Conservation (phyloP, 1,140 invertebrate genomes). For the Diorhabda sublineata region DNA sequence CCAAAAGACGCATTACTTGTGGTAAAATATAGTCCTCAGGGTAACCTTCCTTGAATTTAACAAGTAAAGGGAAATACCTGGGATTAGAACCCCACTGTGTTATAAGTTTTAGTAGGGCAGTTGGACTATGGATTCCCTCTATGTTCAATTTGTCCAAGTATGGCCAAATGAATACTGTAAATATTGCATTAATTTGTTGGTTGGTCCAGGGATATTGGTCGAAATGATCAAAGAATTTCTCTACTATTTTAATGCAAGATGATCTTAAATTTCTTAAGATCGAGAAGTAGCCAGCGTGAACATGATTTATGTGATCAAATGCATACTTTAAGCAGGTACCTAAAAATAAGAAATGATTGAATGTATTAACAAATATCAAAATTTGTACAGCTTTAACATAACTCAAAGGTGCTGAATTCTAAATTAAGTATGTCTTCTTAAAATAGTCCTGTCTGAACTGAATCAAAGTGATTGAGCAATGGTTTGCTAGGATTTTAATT, state of each 20-base stretch:
- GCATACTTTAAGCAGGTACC: constrained; percentile 60
- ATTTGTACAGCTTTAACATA: too few relatives aligned
- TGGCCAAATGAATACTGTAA: constrained; percentile 76
- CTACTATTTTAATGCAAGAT: constrained; percentile 56
- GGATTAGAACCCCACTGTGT: constrained; percentile 71
- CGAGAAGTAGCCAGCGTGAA: constrained; percentile 59
- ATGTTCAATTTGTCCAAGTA: constrained; percentile 68
- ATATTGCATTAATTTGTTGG: constrained; percentile 71
- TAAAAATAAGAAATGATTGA: constrained; percentile 46
- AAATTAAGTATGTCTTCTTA: too few relatives aligned
- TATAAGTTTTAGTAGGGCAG: constrained; percentile 75
- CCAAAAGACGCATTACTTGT: constrained; percentile 65
- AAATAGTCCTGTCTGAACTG: too few relatives aligned
- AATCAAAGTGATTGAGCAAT: too few relatives aligned
- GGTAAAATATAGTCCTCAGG: constrained; percentile 55
- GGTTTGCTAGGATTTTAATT: too few relatives aligned
- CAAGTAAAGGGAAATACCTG: constrained; percentile 68
- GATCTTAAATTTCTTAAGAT: constrained; percentile 66
- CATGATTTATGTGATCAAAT: constrained; percentile 51
- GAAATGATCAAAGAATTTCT: constrained; percentile 76
- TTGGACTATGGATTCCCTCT: constrained; percentile 81
- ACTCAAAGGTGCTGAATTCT: too few relatives aligned
- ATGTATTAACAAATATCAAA: too few relatives aligned
- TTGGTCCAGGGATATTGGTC: constrained; percentile 68
- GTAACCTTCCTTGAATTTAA: constrained; percentile 53